Evolutionary conservation across 37 sponge, comb jelly and placozoan species (phyloP).

Genomic region (Tethya wilhelma): DNA sequence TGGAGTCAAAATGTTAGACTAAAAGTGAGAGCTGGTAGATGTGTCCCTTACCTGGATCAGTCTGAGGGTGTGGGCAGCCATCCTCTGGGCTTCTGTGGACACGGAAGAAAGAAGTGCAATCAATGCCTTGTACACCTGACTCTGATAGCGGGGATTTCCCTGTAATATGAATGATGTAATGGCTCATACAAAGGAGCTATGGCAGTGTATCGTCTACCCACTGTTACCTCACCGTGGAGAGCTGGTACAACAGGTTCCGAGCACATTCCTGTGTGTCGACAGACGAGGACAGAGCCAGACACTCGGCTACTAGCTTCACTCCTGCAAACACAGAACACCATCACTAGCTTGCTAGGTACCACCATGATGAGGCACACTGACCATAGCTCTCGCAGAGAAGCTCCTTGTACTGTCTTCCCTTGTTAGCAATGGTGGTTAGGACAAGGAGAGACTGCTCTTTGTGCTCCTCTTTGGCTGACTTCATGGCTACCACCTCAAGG

Average conservation of each 20-base stretch:
- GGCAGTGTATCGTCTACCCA: no score
- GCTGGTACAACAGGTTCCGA: slow-evolving; percentile 49
- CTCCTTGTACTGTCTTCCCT: slow-evolving; percentile 97
- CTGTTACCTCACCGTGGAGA: slow-evolving; percentile 40
- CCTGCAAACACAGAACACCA: slow-evolving; percentile 35
- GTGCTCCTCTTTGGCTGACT: slow-evolving; percentile 70
- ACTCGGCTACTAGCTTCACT: slow-evolving; percentile 86
- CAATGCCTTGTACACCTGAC: slow-evolving; percentile 89
- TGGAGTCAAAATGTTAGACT: not conserved
- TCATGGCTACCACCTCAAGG: slow-evolving; percentile 88
- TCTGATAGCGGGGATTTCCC: slow-evolving; percentile 95
- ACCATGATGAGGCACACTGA: slow-evolving; percentile 27
- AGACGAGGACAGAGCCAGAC: slow-evolving; percentile 77
- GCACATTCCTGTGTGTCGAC: slow-evolving; percentile 71
- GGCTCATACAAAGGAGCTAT: no score
- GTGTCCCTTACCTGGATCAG: slow-evolving; percentile 62
- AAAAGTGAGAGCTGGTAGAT: not conserved
- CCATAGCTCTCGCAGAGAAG: slow-evolving; percentile 96
- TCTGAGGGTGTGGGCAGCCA: slow-evolving; percentile 84
- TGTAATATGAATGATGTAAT: slow-evolving; percentile 7
- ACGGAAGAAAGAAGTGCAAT: slow-evolving; percentile 81
- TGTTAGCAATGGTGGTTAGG: slow-evolving; percentile 70
- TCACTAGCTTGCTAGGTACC: not conserved
- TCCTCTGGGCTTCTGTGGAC: slow-evolving; percentile 77
- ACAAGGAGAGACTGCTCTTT: slow-evolving; percentile 75